Conservation (phyloP, 2,113 vertebrate species). For the Oncorhynchus masou region DNA sequence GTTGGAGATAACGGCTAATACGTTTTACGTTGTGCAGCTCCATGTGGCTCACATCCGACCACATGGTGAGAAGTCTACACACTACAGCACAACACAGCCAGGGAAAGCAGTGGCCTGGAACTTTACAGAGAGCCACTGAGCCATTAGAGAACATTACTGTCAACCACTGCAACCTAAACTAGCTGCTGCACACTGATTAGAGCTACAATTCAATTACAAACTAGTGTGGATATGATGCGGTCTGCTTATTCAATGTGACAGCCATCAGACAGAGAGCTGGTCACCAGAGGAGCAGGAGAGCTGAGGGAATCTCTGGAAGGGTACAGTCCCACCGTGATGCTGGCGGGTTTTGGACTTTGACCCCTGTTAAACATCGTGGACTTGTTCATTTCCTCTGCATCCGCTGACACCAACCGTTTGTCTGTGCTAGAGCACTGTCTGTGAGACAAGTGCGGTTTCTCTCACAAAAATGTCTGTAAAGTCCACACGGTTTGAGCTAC, state of each 20-base stretch:
- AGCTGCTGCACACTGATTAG: constrained; percentile 70
- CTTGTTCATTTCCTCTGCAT: rapidly evolving
- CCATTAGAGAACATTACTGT: constrained; percentile 74
- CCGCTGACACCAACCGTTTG: too few species aligned
- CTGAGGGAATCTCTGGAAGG: neutral
- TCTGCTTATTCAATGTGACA: constrained; percentile 19
- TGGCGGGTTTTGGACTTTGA: too few species aligned
- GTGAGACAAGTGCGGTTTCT: too few species aligned
- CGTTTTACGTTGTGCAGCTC: neutral
- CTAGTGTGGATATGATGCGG: constrained; percentile 52
- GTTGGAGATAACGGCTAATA: neutral
- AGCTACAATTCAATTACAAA: constrained; percentile 70
- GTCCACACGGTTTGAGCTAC: too few species aligned
- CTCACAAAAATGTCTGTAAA: too few species aligned
- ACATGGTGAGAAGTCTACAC: neutral
- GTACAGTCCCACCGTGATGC: neutral
- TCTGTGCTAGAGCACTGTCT: too few species aligned
- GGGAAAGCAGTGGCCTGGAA: constrained; percentile 56
- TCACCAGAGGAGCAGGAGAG: neutral
- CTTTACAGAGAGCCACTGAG: constrained; percentile 50
- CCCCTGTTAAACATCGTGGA: too few species aligned
- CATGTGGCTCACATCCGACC: constrained; percentile 1
- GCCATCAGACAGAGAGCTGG: neutral
- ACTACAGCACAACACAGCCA: constrained; percentile 14
- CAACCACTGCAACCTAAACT: constrained; percentile 60